These are phyloP conservation scores for Hydroisotoma schaefferi DNA, from an alignment of 2,888 invertebrate species.

Conservation along the genomic window DNA sequence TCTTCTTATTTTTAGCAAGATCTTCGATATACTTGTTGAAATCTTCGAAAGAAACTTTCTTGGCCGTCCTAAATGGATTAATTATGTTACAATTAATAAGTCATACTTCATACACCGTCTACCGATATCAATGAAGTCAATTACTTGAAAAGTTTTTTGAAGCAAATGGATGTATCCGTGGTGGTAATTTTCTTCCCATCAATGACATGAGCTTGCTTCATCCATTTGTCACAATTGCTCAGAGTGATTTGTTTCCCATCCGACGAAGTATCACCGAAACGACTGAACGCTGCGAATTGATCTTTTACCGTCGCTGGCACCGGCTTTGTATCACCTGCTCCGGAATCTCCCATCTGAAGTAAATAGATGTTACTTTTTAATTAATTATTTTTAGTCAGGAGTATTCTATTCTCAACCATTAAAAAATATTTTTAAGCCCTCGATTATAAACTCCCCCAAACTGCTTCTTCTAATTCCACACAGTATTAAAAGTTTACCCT, in stretches of 20 bases:
- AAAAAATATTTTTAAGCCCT: neutral
- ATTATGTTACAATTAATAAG: neutral
- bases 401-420: neutral
- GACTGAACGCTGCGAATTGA: constrained; percentile 63
- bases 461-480: too few species aligned
- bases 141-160: constrained; percentile 76
- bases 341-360: constrained; percentile 46
- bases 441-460: neutral
- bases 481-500: too few species aligned
- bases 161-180: constrained; percentile 84
- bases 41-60: constrained; percentile 71
- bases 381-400: neutral
- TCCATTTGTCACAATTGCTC: constrained; percentile 91
- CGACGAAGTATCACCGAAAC: constrained; percentile 81
- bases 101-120: neutral
- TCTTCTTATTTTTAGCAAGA: constrained; percentile 75
- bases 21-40: constrained; percentile 83
- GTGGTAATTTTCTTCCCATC: constrained; percentile 81
- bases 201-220: constrained; percentile 78
- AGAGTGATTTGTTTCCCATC: constrained; percentile 80
- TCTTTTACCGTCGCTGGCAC: constrained; percentile 40
- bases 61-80: constrained; percentile 50
- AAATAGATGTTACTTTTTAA: neutral
- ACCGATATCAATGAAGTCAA: constrained; percentile 28
- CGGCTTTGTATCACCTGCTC: constrained; percentile 34